Evolutionary conservation across 2,797 vertebrate species (phyloP).

Genomic region (Pelodytes ibericus): DNA sequence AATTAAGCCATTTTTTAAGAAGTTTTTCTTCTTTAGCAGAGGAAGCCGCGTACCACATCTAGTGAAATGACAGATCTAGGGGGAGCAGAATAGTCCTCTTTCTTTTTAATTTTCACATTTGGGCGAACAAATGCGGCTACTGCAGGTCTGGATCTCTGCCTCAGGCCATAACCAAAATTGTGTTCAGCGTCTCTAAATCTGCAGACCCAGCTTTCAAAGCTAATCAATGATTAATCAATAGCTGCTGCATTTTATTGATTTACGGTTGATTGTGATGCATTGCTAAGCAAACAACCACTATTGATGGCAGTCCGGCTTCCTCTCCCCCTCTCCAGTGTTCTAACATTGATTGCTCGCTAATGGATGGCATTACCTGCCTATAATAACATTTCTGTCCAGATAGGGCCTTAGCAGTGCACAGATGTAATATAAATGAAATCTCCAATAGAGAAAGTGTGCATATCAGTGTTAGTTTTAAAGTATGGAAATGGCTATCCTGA

Average conservation of each 20-base stretch:
- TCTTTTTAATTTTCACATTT: background rate
- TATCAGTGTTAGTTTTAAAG: too few species aligned
- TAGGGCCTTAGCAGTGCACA: background rate
- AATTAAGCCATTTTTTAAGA: constrained; percentile 9
- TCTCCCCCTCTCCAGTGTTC: background rate
- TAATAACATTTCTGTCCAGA: constrained; percentile 41
- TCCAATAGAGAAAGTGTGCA: background rate
- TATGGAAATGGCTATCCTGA: too few species aligned
- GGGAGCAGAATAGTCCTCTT: background rate
- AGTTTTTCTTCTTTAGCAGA: background rate
- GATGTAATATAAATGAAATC: constrained; percentile 18
- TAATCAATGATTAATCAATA: constrained; percentile 44
- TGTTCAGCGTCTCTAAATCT: constrained; percentile 2
- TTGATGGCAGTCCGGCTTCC: background rate
- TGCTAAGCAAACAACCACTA: constrained; percentile 28
- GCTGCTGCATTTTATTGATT: constrained; percentile 22
- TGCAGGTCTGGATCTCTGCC: background rate
- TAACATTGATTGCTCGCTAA: constrained; percentile 42
- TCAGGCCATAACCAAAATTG: background rate
- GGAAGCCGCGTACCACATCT: background rate
- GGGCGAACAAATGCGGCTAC: background rate
- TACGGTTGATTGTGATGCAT: constrained; percentile 37
- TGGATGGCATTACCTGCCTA: constrained; percentile 30
- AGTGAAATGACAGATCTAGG: constrained; percentile 30
- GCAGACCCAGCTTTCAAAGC: constrained; percentile 10